Base-by-base conservation (phyloP, 2,113 vertebrate species). In the Sinocyclocheilus maitianheensis region DNA sequence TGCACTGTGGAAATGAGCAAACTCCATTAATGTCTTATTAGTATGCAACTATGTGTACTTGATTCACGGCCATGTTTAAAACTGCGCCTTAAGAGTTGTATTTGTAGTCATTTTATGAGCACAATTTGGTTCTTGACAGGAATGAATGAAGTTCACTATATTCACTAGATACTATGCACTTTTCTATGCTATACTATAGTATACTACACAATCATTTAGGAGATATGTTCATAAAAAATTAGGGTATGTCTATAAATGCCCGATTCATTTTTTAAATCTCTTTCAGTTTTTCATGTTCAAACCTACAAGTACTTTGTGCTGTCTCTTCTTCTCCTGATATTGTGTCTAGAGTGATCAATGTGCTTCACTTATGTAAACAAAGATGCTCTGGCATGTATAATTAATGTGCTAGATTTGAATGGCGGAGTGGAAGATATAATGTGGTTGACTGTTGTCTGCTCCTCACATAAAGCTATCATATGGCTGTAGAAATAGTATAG, bases 1-100 rank as follows among this genome's bases (percentile, higher is more conserved):
- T 80, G 63, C 67, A 58, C 82, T 58, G 67, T 74, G 82, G 69
- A 84, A 84, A 74, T 74, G 83, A 91, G 90, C 26, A 58, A 86
- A 86, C 81, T 89, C 84, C 88, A 74, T 60, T 84, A 74, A 84
- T 43, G 81, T 72, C 65, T 71, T 71, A 71, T 83, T 72, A 72
- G 46, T 40, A 55, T 81, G 79, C 79, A 67, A 62, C 63, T 30
- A 53, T 34, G 63, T 34, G 43, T 69, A 53, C n/a, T 65, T 67
- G 43, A 81, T 48, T 12, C 10, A 67, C 13, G 5, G 22, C 37
- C 4, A 34, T 22, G 24, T 65, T 82, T 82, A 71, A 81, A 82
- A 71, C 62, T 20, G 34, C 1, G 67, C 24, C 18, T 67, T 69
- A 9, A 20, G 11, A 81, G 24, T 34, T 4, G 48, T 51, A 51